Percentiles rank a stretch among this genome's conserved stretches.
Evolutionary conservation across 1,140 invertebrate genomes (phyloP).

Genomic region (Lineus longissimus): DNA sequence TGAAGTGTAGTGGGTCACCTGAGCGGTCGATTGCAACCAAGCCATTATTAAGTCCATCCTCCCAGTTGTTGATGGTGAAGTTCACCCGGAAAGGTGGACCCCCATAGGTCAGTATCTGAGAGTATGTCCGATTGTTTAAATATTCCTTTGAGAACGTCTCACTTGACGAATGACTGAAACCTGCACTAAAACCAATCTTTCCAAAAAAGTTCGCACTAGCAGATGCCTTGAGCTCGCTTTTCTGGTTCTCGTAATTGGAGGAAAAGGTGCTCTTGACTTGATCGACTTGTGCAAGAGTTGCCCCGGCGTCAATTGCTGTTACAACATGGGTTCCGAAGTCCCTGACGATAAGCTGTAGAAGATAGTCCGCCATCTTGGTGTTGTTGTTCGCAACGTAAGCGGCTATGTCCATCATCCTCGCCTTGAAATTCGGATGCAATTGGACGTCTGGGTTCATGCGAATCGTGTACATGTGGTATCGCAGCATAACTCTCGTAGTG

Average conservation of each 20-base stretch:
- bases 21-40: slow-evolving; percentile 31
- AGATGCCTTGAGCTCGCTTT: slow-evolving; percentile 15
- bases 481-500: too few species aligned
- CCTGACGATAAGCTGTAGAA: too few species aligned
- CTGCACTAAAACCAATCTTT: slow-evolving; percentile 10
- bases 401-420: too few species aligned
- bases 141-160: slow-evolving; percentile 10
- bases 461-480: too few species aligned
- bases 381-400: too few species aligned
- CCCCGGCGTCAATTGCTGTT: slow-evolving; percentile 32
- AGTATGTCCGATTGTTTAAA: slow-evolving; percentile 16
- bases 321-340: slow-evolving; percentile 39
- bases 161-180: neutral
- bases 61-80: slow-evolving; percentile 27
- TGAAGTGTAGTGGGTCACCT: slow-evolving; percentile 36
- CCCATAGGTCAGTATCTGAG: slow-evolving; percentile 23
- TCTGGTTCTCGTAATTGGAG: neutral
- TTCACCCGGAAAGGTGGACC: slow-evolving; percentile 23
- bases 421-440: too few species aligned
- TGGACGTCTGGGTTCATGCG: too few species aligned
- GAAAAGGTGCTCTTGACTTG: slow-evolving; percentile 19
- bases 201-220: slow-evolving; percentile 22
- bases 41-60: slow-evolving; percentile 21
- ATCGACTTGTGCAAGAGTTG: too few species aligned
- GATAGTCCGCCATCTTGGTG: too few species aligned